Conservation (phyloP, 2,888 invertebrate genomes). For the Caenorhabditis auriculariae region DNA sequence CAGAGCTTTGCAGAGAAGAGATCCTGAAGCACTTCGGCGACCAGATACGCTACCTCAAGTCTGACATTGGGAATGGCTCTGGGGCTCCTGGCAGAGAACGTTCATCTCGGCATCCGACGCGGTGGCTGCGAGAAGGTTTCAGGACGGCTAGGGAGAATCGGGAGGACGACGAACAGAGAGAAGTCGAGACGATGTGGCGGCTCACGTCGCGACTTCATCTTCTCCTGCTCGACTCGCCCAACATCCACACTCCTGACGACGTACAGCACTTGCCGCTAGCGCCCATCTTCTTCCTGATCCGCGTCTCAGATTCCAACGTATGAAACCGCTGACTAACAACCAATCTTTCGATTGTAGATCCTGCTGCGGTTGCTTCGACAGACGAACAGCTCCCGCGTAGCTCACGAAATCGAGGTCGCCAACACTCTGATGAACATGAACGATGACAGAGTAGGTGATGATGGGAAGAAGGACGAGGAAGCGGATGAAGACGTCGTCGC, state of each 20-base stretch:
- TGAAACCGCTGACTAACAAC: neutral
- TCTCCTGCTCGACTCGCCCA: constrained; percentile 42
- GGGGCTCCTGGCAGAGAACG: no score
- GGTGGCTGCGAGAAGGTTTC: constrained; percentile 27
- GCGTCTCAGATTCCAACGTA: constrained; percentile 45
- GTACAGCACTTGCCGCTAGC: constrained; percentile 37
- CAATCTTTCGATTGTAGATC: constrained; percentile 17
- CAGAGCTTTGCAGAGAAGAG: constrained; percentile 12
- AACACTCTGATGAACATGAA: constrained; percentile 29
- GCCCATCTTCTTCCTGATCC: constrained; percentile 42
- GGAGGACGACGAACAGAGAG: constrained; percentile 2
- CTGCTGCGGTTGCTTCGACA: constrained; percentile 22
- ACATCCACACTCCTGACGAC: constrained; percentile 41
- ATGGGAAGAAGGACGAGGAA: no score
- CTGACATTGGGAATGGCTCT: constrained; percentile 27
- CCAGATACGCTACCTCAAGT: constrained; percentile 17
- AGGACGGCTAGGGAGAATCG: no score
- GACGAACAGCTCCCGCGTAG: constrained; percentile 24
- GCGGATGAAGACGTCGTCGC: no score
- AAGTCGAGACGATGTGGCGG: constrained; percentile 34
- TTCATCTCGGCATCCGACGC: no score
- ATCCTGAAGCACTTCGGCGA: constrained; percentile 33
- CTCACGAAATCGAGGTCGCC: constrained; percentile 22
- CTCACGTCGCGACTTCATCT: constrained; percentile 37
- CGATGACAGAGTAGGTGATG: constrained; percentile 32